Evolutionary conservation across 23 tunicate genomes (phyloP), one percentile per base, ranked within the genome.

Genomic region (Aplidium turbinatum): DNA sequence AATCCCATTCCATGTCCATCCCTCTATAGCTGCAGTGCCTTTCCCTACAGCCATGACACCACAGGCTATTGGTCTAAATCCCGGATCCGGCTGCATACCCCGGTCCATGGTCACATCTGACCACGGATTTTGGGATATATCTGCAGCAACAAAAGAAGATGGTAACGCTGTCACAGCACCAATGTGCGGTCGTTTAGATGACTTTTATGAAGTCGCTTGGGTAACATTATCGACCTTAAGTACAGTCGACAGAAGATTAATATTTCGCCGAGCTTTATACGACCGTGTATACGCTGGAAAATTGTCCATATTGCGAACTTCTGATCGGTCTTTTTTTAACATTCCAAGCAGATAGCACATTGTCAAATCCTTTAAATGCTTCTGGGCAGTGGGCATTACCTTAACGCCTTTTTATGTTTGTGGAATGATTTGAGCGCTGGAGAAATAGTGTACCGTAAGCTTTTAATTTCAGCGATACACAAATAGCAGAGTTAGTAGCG

Each of bases 41-140:
- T 45, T 35, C 28, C 47, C 21, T 5, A 36, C 52, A n/a, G 13
- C 19, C 33, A 42, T 20, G 33, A 20, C 7, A 9, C 24, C 63
- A 16, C 24, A 21, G 26, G 38, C 29, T 16, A 11, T 7, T 20
- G 11, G 3, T 11, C 4, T 5, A 11, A 29, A 7, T 18, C 23
- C 6, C 19, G 45, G 36, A 2, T 57, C 51, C 9, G 58, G 9
- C 16, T 58, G 46, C 29, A 3, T 65, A 3, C 65, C 84, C 6
- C 32, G 23, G 20, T 24, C 57, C n/a, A 16, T 24, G 28, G 45
- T 67, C n/a, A 53, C 25, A 1, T 50, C 65, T 4, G 73, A 66
- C 34, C n/a, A 48, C 26, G 85, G 85, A 24, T 80, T 80, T 80
- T 80, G 85, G 85, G 77, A 80, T 28, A n/a, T 21, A 4, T 22